phyloP scores from a whole-genome alignment of 2,797 vertebrate species.

The Ctenopoma multispine region DNA sequence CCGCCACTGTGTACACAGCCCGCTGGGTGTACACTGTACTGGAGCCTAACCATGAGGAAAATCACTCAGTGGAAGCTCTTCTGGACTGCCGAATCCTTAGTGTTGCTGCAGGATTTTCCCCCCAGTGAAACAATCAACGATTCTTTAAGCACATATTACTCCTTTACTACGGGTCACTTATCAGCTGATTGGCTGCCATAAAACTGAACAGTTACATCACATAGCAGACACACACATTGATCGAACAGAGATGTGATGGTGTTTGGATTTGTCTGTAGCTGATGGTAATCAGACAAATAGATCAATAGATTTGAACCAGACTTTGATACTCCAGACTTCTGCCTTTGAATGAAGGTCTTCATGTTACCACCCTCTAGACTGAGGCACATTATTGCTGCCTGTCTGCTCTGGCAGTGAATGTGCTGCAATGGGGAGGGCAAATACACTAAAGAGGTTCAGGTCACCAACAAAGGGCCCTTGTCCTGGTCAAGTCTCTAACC shows the following conservation, averaged over 20 bases:
- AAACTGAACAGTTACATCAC: constrained; percentile 32
- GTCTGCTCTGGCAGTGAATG: constrained; percentile 51
- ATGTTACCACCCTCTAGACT: constrained; percentile 72
- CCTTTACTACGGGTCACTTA: constrained; percentile 62
- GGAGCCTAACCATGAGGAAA: constrained; percentile 69
- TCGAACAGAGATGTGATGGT: constrained; percentile 52
- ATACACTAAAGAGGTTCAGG: constrained; percentile 79
- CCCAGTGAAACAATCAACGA: constrained; percentile 66
- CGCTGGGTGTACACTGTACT: constrained; percentile 61
- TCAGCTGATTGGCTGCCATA: constrained; percentile 46
- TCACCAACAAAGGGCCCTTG: constrained; percentile 91
- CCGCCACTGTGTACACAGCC: constrained; percentile 74
- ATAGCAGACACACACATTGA: constrained; percentile 55
- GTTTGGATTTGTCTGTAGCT: constrained; percentile 78
- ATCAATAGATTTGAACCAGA: constrained; percentile 75
- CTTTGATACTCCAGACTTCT: constrained; percentile 77
- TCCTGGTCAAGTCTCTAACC: constrained; percentile 83
- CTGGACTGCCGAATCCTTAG: constrained; percentile 53
- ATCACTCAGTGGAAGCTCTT: constrained; percentile 73
- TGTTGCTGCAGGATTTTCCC: constrained; percentile 51
- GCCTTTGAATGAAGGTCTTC: constrained; percentile 74
- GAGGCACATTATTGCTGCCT: constrained; percentile 70
- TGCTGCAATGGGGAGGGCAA: constrained; percentile 61
- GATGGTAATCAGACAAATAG: constrained; percentile 75
- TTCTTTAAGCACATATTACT: constrained; percentile 54